These are phyloP conservation scores for Minunthozetes semirufus DNA, from an alignment of 2,888 invertebrate genomes.

Conservation along the genomic window DNA sequence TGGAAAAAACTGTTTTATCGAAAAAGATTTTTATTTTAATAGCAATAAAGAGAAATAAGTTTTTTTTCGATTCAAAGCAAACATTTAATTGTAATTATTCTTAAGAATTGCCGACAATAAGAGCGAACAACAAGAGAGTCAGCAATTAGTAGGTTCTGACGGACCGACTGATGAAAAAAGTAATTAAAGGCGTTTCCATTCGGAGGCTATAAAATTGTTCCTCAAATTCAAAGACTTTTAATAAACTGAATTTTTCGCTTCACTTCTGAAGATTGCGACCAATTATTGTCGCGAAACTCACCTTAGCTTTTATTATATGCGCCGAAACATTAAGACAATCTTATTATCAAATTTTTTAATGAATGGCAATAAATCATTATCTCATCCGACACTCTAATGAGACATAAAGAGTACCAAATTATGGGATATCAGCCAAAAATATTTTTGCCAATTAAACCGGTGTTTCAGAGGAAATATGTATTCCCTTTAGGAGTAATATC, in stretches of 20 bases:
- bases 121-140: not conserved
- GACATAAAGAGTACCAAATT: too few relatives aligned
- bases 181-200: conserved; percentile 13
- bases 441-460: too few relatives aligned
- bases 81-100: not conserved
- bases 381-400: not conserved
- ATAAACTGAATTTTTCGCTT: not conserved
- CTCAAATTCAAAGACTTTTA: not conserved
- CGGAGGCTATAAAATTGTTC: conserved; percentile 1
- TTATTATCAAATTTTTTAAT: conserved; percentile 6
- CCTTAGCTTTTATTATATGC: not conserved
- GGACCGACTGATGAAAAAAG: conserved; percentile 8
- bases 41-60: not conserved
- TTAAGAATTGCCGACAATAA: not conserved
- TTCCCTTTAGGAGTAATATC: too few relatives aligned
- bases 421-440: too few relatives aligned
- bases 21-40: not conserved
- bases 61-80: not conserved
- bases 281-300: conserved; percentile 16
- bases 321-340: not conserved
- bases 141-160: not conserved
- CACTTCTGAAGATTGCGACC: not conserved
- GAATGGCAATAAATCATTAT: conserved; percentile 8
- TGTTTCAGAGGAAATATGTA: too few relatives aligned
- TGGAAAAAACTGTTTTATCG: not conserved